Percentiles rank a stretch among this genome's conserved stretches.
These are phyloP conservation scores for Agriopis leucophaearia DNA, from an alignment of 2,888 invertebrate genomes.

Conservation along the genomic window DNA sequence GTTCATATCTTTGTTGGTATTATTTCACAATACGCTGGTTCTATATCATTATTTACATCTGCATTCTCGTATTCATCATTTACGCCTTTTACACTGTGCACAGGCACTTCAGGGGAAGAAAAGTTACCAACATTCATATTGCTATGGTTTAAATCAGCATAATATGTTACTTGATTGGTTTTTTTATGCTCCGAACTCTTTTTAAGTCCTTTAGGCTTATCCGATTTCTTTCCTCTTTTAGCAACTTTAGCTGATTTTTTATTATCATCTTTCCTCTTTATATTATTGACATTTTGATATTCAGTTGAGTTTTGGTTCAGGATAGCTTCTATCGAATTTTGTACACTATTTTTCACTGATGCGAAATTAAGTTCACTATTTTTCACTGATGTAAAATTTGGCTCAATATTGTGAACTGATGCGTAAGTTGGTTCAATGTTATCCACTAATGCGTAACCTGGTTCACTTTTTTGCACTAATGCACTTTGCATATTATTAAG, in stretches of 20 bases:
- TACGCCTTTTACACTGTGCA: too few species aligned
- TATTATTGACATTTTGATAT: not conserved
- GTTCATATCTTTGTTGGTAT: not conserved
- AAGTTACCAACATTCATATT: not conserved
- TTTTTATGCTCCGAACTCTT: not conserved
- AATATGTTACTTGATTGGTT: not conserved
- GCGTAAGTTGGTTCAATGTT: not conserved
- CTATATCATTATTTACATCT: not conserved
- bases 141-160: not conserved
- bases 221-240: not conserved
- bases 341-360: not conserved
- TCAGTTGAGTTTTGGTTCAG: not conserved
- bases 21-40: constrained; percentile 3
- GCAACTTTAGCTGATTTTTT: not conserved
- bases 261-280: not conserved
- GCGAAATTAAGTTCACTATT: not conserved
- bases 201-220: not conserved
- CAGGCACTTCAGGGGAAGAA: not conserved
- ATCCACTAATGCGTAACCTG: not conserved
- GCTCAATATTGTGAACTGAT: not conserved
- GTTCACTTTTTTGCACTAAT: not conserved
- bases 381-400: constrained; percentile 2
- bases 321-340: not conserved
- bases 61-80: not conserved
- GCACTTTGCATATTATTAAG: too few species aligned